These are phyloP conservation scores for Synanthedon andrenaeformis DNA, from an alignment of 2,888 invertebrate species.

Conservation along the genomic window DNA sequence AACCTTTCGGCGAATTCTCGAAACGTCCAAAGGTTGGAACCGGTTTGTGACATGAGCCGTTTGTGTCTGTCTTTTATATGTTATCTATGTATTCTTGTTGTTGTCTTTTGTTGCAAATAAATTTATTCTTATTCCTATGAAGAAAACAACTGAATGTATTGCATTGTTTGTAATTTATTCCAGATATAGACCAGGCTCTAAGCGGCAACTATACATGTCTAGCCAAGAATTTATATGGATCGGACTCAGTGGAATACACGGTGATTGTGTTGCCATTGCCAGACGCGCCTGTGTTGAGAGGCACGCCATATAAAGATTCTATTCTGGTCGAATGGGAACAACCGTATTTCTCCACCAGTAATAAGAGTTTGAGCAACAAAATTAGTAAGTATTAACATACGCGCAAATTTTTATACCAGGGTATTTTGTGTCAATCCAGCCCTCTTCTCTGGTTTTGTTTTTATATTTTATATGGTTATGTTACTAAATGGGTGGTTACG, in stretches of 20 bases:
- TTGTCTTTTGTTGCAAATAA: too few relatives aligned
- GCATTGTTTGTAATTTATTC: too few relatives aligned
- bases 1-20: too few relatives aligned
- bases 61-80: too few relatives aligned
- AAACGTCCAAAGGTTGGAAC: too few relatives aligned
- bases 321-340: slow-evolving; percentile 77
- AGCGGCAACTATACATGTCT: slow-evolving; percentile 85
- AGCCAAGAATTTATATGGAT: slow-evolving; percentile 85
- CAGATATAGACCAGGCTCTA: slow-evolving; percentile 68
- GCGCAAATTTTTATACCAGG: background rate
- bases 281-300: slow-evolving; percentile 74
- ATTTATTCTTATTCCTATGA: too few relatives aligned
- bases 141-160: too few relatives aligned
- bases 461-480: too few relatives aligned
- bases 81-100: too few relatives aligned
- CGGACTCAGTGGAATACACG: slow-evolving; percentile 83
- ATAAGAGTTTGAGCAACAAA: slow-evolving; percentile 42
- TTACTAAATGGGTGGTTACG: background rate
- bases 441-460: too few relatives aligned
- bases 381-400: slow-evolving; percentile 35
- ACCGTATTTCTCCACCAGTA: slow-evolving; percentile 38
- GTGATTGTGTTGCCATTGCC: slow-evolving; percentile 84
- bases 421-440: too few relatives aligned
- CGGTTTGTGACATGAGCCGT: too few relatives aligned
- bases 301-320: slow-evolving; percentile 58